phyloP scores from a whole-genome alignment of 2,888 invertebrate species.

The Alloplasta piceator region DNA sequence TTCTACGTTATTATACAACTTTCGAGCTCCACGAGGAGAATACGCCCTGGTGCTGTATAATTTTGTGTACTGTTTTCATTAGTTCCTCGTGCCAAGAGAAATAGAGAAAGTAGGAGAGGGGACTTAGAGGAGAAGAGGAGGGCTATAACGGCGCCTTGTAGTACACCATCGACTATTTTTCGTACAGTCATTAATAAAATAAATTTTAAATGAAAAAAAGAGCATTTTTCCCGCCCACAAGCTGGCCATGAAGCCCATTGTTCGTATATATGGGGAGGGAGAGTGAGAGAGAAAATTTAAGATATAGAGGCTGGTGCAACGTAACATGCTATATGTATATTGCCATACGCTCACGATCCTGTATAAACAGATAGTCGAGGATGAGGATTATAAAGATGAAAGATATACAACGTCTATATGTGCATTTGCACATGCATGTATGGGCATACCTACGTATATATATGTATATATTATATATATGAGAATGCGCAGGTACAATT shows the following conservation, averaged over 20 bases:
- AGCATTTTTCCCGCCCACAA: constrained; percentile 6
- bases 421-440: background rate
- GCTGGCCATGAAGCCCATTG: constrained; percentile 31
- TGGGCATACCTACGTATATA: background rate
- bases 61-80: constrained; percentile 67
- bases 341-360: constrained; percentile 47
- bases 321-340: constrained; percentile 14
- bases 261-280: constrained; percentile 2
- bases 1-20: constrained; percentile 61
- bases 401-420: constrained; percentile 1
- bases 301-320: background rate
- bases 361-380: constrained; percentile 50
- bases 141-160: constrained; percentile 40
- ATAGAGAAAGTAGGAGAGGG: constrained; percentile 11
- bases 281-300: constrained; percentile 9
- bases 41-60: constrained; percentile 54
- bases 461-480: too few species aligned
- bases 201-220: constrained; percentile 19
- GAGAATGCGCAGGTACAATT: constrained; percentile 24
- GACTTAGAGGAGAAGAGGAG: background rate
- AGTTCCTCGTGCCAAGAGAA: constrained; percentile 61
- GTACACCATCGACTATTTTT: constrained; percentile 55
- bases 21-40: constrained; percentile 18
- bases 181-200: constrained; percentile 57
- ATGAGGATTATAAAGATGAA: constrained; percentile 46